phyloP scores from a whole-genome alignment of 2,888 invertebrate species.

The Steromphala cineraria region DNA sequence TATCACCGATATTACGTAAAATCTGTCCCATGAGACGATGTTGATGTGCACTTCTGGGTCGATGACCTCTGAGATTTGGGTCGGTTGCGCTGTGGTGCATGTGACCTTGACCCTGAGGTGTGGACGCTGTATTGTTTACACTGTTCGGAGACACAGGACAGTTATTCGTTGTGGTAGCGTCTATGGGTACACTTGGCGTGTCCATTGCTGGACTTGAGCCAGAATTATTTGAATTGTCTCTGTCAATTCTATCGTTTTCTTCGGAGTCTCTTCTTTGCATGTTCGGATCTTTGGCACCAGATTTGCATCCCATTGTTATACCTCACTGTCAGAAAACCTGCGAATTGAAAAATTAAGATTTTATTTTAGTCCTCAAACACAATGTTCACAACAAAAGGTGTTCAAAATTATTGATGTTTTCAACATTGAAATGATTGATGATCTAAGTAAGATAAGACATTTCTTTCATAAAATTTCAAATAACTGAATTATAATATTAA shows the following conservation, averaged over 20 bases:
- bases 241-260: background rate
- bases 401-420: no score
- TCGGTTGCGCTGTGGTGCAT: background rate
- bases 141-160: background rate
- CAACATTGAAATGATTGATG: no score
- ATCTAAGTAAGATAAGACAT: no score
- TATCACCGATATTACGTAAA: conserved; percentile 54
- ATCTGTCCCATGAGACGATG: conserved; percentile 49
- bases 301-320: conserved; percentile 7
- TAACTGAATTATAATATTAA: no score
- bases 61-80: conserved; percentile 4
- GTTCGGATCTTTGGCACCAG: background rate
- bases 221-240: background rate
- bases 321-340: no score
- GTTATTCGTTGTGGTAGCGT: no score
- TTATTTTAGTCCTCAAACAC: no score
- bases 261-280: background rate
- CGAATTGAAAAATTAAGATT: no score
- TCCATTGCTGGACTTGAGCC: background rate
- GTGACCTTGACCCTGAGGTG: background rate
- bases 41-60: conserved; percentile 32
- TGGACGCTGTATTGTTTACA: background rate
- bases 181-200: no score
- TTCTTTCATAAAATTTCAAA: no score
- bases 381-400: no score